These are phyloP conservation scores for Metopia argyrocephala DNA, from an alignment of 2,888 invertebrate genomes.

Conservation along the genomic window DNA sequence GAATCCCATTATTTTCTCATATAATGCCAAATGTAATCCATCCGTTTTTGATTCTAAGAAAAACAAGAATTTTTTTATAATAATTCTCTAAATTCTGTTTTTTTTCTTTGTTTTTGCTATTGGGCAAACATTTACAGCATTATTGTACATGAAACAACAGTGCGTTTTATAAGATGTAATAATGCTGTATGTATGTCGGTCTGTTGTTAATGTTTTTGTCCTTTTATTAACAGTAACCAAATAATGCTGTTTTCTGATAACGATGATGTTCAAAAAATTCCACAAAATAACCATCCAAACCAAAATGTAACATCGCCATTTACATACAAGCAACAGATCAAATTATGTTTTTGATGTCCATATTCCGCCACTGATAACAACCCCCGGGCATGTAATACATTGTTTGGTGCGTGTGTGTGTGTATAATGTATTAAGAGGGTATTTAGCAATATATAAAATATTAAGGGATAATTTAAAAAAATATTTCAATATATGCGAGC, in stretches of 20 bases:
- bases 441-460: too few species aligned
- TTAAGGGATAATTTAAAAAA: background rate
- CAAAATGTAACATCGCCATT: background rate
- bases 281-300: slow-evolving; percentile 29
- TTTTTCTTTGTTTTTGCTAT: background rate
- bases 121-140: background rate
- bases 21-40: slow-evolving; percentile 30
- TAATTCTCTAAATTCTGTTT: background rate
- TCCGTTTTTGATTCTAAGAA: background rate
- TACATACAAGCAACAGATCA: slow-evolving; percentile 39
- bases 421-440: background rate
- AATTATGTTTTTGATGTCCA: slow-evolving; percentile 20
- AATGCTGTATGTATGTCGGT: background rate
- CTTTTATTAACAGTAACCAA: slow-evolving; percentile 1
- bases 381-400: background rate
- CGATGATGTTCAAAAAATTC: slow-evolving; percentile 4
- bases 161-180: background rate
- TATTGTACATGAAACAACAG: background rate
- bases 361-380: background rate
- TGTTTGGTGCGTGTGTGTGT: background rate
- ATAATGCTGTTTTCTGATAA: background rate
- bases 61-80: background rate
- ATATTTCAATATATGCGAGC: background rate
- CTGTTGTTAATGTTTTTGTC: background rate
- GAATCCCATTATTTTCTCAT: slow-evolving; percentile 41